Evolutionary conservation across 2,797 vertebrate genomes (phyloP), one percentile per base, ranked within the genome.

Genomic region (Mus minutoides): DNA sequence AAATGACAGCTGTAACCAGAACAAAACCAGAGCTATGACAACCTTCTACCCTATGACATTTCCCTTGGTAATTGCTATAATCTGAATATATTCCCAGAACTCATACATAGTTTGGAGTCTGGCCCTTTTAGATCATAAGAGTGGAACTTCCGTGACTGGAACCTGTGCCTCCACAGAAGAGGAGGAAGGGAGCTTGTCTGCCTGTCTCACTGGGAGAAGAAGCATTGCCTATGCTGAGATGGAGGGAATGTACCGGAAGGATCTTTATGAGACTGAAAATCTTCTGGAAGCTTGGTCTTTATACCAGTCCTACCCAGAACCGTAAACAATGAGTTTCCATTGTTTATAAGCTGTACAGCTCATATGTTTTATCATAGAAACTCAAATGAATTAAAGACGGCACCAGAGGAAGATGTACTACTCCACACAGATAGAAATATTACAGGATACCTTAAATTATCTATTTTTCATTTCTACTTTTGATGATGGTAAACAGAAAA

Each of bases 1-100:
- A 94, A 96, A 90, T 8, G 22, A 75, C 31, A 93, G 88, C 62
- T 96, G 34, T 89, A 40, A 56, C 62, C 90, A 93, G 43, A 91
- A 88, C 80, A 90, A 95, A 96, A 79, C 29, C 86, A 77, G n/a
- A 93, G 31, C 7, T 77, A 62, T 43, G 80, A 93, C 26, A 92
- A 91, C 93, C 7, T 79, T 92, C 31, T 76, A 11, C 52, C 89
- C 13, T 24, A 9, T 49, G 19, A 24, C 49, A 85, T 77, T 80
- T 64, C 62, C 26, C 88, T 80, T n/a, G 29, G 62, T 56, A 40
- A 60, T 46, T 58, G 49, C 26, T 54, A 26, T 37, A 3, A 43
- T 82, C 56, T 80, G 58, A 52, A 88, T 19, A 73, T 52, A 29
- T 43, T 46, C 75, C 34, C n/a, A 52, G 58, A 84, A 88, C 6